Evolutionary conservation across 2,888 invertebrate genomes (phyloP).

Genomic region (Chaetoderma sp.): DNA sequence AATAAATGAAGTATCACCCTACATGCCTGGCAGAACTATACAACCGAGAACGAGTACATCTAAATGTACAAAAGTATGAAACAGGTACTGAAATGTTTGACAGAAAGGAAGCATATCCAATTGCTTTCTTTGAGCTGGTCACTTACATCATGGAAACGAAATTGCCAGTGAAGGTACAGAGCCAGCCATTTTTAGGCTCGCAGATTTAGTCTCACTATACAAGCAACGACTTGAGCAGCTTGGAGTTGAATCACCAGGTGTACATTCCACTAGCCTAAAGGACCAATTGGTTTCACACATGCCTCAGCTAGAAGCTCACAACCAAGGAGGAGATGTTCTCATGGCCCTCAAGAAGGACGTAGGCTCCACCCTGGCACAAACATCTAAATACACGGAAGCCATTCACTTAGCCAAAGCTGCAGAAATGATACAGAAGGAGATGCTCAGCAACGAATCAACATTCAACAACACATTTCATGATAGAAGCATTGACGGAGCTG

Average conservation of each 20-base stretch:
- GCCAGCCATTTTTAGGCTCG: constrained; percentile 12
- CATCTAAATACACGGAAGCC: constrained; percentile 9
- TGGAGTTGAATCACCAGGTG: not conserved
- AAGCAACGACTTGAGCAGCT: not conserved
- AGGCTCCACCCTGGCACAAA: constrained; percentile 5
- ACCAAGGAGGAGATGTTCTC: constrained; percentile 9
- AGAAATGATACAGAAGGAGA: constrained; percentile 10
- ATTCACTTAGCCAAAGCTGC: constrained; percentile 17
- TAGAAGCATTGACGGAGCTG: not conserved
- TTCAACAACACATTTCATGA: constrained; percentile 14
- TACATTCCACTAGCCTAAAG: not conserved
- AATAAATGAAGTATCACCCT: constrained; percentile 1
- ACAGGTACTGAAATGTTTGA: too few species aligned
- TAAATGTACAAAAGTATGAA: too few species aligned
- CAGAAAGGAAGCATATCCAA: not conserved
- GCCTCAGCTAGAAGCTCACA: constrained; percentile 6
- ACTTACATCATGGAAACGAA: not conserved
- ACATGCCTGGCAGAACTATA: not conserved
- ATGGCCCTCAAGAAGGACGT: constrained; percentile 8
- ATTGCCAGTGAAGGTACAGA: too few species aligned
- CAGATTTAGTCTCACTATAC: constrained; percentile 1
- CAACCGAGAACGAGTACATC: not conserved
- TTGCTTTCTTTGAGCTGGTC: not conserved
- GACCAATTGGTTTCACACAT: constrained; percentile 4
- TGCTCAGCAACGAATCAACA: not conserved